Conservation (phyloP, 1,140 invertebrate genomes). For the Eriocheir sinensis region DNA sequence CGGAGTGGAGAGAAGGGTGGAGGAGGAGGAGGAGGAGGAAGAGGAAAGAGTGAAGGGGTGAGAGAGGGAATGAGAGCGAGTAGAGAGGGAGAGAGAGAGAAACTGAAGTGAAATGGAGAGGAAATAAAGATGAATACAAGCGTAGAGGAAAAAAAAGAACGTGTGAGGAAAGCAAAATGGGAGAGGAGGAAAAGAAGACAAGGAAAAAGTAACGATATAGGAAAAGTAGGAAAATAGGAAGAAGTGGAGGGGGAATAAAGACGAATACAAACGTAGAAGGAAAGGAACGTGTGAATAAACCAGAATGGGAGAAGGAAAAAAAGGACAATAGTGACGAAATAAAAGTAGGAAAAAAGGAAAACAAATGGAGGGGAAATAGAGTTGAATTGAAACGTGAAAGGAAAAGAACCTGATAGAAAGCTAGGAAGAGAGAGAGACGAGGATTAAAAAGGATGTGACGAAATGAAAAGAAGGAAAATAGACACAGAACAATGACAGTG, state of each 20-base stretch:
- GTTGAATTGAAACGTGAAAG: no score
- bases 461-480: no score
- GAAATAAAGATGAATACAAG: slow-evolving; percentile 16
- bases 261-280: background rate
- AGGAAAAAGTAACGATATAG: background rate
- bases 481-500: no score
- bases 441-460: no score
- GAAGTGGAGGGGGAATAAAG: no score
- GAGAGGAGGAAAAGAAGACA: background rate
- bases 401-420: no score
- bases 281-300: background rate
- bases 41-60: background rate
- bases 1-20: background rate
- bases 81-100: background rate
- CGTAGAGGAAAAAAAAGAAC: background rate
- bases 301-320: background rate
- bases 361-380: no score
- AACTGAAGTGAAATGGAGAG: slow-evolving; percentile 11
- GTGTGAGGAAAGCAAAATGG: background rate
- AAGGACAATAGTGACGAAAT: background rate
- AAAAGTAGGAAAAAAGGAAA: background rate
- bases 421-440: no score
- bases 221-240: background rate
- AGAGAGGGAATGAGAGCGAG: background rate
- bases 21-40: background rate